Conservation (phyloP, 2,113 vertebrate genomes). For the Coryphaenoides rupestris region DNA sequence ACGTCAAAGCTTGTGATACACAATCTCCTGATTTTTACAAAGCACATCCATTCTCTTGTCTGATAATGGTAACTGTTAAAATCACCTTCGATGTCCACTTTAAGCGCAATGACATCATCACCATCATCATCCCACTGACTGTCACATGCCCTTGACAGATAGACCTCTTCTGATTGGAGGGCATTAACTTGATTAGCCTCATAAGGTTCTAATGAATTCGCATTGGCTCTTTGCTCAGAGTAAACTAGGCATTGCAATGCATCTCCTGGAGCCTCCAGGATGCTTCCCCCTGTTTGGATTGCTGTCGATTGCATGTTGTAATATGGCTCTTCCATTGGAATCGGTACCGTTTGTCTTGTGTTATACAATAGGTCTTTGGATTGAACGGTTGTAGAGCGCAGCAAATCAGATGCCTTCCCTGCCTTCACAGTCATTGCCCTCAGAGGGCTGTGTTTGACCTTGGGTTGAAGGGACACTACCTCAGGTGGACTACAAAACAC, state of each 20-base stretch:
- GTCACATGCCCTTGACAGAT: slow-evolving; percentile 55
- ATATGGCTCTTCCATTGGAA: slow-evolving; percentile 1
- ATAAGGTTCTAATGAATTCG: slow-evolving; percentile 25
- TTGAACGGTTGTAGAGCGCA: slow-evolving; percentile 18
- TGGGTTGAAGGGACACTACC: slow-evolving; percentile 10
- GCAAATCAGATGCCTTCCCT: slow-evolving; percentile 6
- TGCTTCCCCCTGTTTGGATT: not conserved
- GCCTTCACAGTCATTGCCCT: slow-evolving; percentile 18
- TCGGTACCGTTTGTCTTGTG: slow-evolving; percentile 7
- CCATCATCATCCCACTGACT: slow-evolving; percentile 65
- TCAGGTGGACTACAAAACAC: slow-evolving; percentile 4
- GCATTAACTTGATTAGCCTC: slow-evolving; percentile 28
- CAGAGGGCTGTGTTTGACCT: slow-evolving; percentile 17
- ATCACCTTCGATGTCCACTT: slow-evolving; percentile 81
- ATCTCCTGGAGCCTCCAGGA: slow-evolving; percentile 20
- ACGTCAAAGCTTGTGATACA: slow-evolving; percentile 36
- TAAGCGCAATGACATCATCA: slow-evolving; percentile 70
- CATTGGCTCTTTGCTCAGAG: slow-evolving; percentile 29
- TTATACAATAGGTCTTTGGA: slow-evolving; percentile 5
- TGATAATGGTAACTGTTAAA: slow-evolving; percentile 70
- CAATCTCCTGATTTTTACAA: slow-evolving; percentile 50
- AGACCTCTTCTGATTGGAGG: slow-evolving; percentile 53
- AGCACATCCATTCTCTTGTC: slow-evolving; percentile 59
- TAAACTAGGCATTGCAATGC: slow-evolving; percentile 21
- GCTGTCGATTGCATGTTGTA: not conserved